phyloP scores from a whole-genome alignment of 1,140 invertebrate species.

The Zelostemma sp. region DNA sequence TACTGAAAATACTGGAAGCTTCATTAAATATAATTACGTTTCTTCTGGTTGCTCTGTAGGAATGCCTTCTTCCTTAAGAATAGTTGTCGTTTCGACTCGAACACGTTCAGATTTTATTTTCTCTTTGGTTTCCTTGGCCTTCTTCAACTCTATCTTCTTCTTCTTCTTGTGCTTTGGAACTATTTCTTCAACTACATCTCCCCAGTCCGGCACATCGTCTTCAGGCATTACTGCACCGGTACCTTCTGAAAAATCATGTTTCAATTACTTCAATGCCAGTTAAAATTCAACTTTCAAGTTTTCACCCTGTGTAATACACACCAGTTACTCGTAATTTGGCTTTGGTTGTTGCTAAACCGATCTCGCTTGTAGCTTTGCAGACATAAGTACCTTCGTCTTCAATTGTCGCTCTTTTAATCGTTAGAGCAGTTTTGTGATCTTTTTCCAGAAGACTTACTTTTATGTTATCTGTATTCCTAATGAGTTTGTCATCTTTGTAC shows the following conservation, averaged over 20 bases:
- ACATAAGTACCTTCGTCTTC: slow-evolving; percentile 87
- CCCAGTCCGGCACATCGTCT: slow-evolving; percentile 41
- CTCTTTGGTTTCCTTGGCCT: slow-evolving; percentile 72
- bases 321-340: slow-evolving; percentile 81
- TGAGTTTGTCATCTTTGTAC: slow-evolving; percentile 88
- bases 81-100: slow-evolving; percentile 67
- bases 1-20: no score
- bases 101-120: slow-evolving; percentile 71
- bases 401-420: slow-evolving; percentile 77
- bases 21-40: slow-evolving; percentile 53
- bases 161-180: slow-evolving; percentile 63
- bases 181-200: slow-evolving; percentile 62
- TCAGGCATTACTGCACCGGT: slow-evolving; percentile 12
- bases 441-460: slow-evolving; percentile 77
- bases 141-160: slow-evolving; percentile 66
- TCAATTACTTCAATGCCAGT: background rate
- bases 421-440: slow-evolving; percentile 81
- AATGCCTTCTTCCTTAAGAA: slow-evolving; percentile 59
- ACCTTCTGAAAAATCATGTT: slow-evolving; percentile 31
- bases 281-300: no score
- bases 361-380: slow-evolving; percentile 87
- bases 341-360: slow-evolving; percentile 84
- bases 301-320: slow-evolving; percentile 55
- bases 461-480: slow-evolving; percentile 79
- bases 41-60: slow-evolving; percentile 67